These are phyloP conservation scores for Bergia sp. DNA, from an alignment of 92 coral and sea anemone species.

Conservation along the genomic window DNA sequence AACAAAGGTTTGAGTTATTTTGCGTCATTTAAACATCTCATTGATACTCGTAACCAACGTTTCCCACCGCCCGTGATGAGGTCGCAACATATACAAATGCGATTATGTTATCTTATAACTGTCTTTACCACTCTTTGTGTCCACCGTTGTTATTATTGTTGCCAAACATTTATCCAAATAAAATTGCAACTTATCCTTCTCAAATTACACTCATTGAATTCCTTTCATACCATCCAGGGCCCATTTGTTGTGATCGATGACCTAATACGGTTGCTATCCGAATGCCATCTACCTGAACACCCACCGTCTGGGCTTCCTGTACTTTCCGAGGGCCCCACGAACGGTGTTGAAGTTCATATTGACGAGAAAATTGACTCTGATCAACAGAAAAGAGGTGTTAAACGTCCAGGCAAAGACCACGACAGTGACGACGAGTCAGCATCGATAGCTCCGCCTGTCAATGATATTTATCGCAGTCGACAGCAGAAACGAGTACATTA, in stretches of 20 bases:
- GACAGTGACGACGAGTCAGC: conserved; percentile 95
- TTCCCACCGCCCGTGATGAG: too few species aligned
- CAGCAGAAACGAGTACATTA: conserved; percentile 94
- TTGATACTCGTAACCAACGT: too few species aligned
- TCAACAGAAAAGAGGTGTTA: conserved; percentile 80
- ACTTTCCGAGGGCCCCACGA: conserved; percentile 66
- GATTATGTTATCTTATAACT: too few species aligned
- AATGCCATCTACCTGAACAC: conserved; percentile 74
- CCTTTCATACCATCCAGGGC: conserved; percentile 57
- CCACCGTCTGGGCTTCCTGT: conserved; percentile 52
- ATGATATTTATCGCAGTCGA: conserved; percentile 94
- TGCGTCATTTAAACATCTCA: too few species aligned
- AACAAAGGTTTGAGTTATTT: too few species aligned
- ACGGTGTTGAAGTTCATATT: conserved; percentile 66
- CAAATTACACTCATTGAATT: too few species aligned
- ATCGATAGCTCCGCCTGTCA: conserved; percentile 82
- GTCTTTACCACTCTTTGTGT: too few species aligned
- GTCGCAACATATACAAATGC: too few species aligned
- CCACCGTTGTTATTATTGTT: too few species aligned
- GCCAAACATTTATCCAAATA: too few species aligned
- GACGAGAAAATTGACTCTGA: conserved; percentile 82
- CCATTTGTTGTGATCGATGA: conserved; percentile 98
- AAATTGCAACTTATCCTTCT: too few species aligned
- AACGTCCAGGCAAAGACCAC: conserved; percentile 82
- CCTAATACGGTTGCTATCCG: conserved; percentile 73